Conservation (phyloP, 2,113 vertebrate genomes). For the Progne subis region DNA sequence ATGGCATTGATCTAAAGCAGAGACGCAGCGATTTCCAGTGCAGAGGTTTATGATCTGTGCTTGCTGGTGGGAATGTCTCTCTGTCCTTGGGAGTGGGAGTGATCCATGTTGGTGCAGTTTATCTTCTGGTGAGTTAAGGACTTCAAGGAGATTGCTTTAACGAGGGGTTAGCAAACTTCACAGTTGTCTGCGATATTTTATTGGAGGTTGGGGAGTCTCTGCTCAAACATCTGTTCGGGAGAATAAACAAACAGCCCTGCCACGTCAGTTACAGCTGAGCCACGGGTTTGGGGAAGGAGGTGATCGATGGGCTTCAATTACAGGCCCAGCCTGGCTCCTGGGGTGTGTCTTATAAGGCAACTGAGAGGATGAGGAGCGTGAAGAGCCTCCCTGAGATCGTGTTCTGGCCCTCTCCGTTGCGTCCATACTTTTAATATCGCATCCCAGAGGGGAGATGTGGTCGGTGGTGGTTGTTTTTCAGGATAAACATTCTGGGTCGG, state of each 20-base stretch:
- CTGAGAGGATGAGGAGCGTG: not conserved
- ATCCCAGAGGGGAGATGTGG: not conserved
- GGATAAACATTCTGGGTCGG: not conserved
- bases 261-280: constrained; percentile 35
- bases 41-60: constrained; percentile 6
- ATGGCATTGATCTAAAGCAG: constrained; percentile 41
- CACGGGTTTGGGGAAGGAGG: constrained; percentile 28
- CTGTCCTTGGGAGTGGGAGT: not conserved
- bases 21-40: not conserved
- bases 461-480: not conserved
- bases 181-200: constrained; percentile 65
- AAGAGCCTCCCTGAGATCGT: accelerated
- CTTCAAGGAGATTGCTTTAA: constrained; percentile 65
- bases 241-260: constrained; percentile 62
- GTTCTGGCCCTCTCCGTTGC: not conserved
- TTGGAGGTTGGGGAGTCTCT: constrained; percentile 19
- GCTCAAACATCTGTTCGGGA: constrained; percentile 61
- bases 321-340: not conserved
- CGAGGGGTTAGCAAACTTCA: constrained; percentile 69
- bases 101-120: not conserved
- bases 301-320: constrained; percentile 20
- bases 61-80: not conserved
- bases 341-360: not conserved
- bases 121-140: constrained; percentile 40
- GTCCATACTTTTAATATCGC: not conserved